These are phyloP conservation scores for Poecile atricapillus DNA, from an alignment of 2,113 vertebrate species.

Conservation along the genomic window DNA sequence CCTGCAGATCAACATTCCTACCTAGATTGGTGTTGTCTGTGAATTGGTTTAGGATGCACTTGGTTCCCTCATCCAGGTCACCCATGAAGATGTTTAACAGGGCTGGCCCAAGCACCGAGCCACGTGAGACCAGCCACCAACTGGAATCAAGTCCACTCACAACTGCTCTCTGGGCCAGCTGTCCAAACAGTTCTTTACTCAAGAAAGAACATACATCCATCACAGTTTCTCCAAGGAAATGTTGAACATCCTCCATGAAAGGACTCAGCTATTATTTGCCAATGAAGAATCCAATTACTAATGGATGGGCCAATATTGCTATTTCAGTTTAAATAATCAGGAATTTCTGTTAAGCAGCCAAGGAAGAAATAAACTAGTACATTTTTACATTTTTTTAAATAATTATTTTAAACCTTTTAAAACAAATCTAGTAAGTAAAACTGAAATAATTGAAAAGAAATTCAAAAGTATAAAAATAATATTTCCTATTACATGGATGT, in stretches of 20 bases:
- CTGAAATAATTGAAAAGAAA: not conserved
- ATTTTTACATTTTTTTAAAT: not conserved
- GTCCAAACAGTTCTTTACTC: not conserved
- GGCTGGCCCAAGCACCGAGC: not conserved
- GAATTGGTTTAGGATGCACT: not conserved
- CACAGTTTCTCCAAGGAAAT: not conserved
- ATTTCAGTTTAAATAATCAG: not conserved
- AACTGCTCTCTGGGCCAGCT: not conserved
- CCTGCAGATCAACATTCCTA: not conserved
- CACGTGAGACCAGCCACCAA: not conserved
- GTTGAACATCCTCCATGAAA: not conserved
- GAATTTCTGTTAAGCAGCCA: not conserved
- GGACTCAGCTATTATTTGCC: rapidly evolving
- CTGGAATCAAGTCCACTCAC: not conserved
- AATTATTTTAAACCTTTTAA: not conserved
- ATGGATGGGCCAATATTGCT: not conserved
- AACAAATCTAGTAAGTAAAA: not conserved
- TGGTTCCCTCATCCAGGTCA: not conserved
- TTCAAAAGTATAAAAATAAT: not conserved
- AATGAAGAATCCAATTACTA: not conserved
- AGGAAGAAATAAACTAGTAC: not conserved
- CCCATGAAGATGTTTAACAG: no score
- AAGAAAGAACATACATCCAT: not conserved
- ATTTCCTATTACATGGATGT: not conserved
- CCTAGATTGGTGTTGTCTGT: not conserved